Base-by-base conservation (phyloP, 2,888 invertebrate genomes). In the Nebria brevicollis region DNA sequence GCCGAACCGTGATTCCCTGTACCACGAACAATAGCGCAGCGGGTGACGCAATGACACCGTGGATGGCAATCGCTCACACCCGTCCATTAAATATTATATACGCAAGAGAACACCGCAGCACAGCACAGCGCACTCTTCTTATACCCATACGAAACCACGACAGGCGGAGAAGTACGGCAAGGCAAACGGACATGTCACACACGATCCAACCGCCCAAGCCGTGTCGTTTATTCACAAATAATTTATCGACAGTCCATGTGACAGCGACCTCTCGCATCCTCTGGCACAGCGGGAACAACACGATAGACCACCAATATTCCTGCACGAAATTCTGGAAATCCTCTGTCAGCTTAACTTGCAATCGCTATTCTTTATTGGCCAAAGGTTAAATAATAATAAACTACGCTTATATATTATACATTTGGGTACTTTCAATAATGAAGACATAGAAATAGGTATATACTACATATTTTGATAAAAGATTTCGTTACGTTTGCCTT, bases 141-240 rank as follows among this genome's bases (percentile, higher is more conserved):
- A 70, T 70, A 54, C 54, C 20, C 25, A 26, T 70, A 70, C 70
- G 10, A 70, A 70, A 25, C n/a, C 4, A 70, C 20, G 25, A 25
- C 68, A 25, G 25, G n/a, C 68, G 13, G 25, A 25, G 68, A 25
- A 25, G 34, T 7, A 66, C 66, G 66, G 66, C 25, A 7, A 8
- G 25, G 25, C 66, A 13, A 34, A 25, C 70, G 20, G 34, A 70
- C 70, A 15, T 20, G 20, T 70, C 70, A 26, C 54, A 54, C 54
- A 54, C 11, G 54, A 34, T 70, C 15, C 25, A 73, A 34, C 73
- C 73, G 73, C 73, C 73, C 73, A 73, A 73, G 73, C 42, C 26
- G 73, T 73, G 73, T 73, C 73, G 73, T 73, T 73, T 43, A 73
- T 73, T 41, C 73, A 73, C 42, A 73, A 73, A 73, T 73, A 73